Percentiles rank a stretch among this genome's conserved stretches.
phyloP scores from a whole-genome alignment of 2,797 vertebrate genomes.

The Siniperca obscura region DNA sequence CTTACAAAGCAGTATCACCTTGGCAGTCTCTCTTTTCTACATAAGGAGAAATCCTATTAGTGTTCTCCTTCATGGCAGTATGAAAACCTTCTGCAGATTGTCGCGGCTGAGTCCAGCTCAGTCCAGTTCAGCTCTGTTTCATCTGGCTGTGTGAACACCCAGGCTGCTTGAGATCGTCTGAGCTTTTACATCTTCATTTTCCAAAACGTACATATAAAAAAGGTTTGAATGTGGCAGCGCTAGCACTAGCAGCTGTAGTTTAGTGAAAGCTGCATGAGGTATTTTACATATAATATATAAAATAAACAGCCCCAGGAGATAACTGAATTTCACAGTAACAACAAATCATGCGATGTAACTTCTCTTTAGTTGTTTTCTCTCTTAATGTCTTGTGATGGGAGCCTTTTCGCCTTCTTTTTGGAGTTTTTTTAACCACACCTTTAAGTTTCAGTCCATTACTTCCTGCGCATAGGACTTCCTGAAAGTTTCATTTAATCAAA shows the following conservation, averaged over 20 bases:
- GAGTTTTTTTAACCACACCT: not conserved
- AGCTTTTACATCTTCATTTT: slow-evolving; percentile 29
- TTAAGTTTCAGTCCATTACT: not conserved
- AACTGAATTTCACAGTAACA: not conserved
- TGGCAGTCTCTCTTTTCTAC: slow-evolving; percentile 8
- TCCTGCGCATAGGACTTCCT: not conserved
- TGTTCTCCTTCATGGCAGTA: slow-evolving; percentile 41
- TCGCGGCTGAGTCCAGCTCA: slow-evolving; percentile 52
- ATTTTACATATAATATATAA: slow-evolving; percentile 30
- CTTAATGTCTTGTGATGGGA: not conserved
- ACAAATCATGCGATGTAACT: not conserved
- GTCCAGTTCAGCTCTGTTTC: slow-evolving; percentile 33
- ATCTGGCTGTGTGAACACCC: slow-evolving; percentile 9
- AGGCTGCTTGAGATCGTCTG: slow-evolving; percentile 19
- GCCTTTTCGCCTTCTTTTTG: not conserved
- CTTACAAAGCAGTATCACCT: slow-evolving; percentile 34
- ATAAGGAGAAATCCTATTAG: slow-evolving; percentile 43
- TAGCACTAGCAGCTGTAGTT: not conserved
- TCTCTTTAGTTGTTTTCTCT: not conserved
- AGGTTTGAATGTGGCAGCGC: slow-evolving; percentile 9
- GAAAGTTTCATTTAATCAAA: not conserved
- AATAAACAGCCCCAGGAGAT: slow-evolving; percentile 5
- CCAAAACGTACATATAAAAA: slow-evolving; percentile 15
- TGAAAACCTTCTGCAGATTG: slow-evolving; percentile 14
- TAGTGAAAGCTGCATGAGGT: slow-evolving; percentile 21